Evolutionary conservation across 1,140 invertebrate species (phyloP).

Genomic region (Hyles vespertilio): DNA sequence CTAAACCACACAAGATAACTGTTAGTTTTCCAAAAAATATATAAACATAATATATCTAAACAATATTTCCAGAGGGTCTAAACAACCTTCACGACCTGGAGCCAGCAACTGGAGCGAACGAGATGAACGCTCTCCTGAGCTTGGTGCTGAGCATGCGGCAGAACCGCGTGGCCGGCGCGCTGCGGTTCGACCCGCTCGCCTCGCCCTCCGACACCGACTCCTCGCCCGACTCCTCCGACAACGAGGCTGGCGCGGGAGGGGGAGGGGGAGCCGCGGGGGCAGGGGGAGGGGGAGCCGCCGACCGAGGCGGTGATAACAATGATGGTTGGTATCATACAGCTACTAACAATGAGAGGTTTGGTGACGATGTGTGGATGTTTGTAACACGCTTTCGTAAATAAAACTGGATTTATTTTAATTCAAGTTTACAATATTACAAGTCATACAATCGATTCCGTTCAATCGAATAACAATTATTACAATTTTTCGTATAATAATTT

Average conservation of each 20-base stretch:
- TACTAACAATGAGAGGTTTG: no score
- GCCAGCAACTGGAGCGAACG: constrained; percentile 54
- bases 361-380: no score
- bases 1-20: no score
- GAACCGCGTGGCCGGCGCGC: constrained; percentile 54
- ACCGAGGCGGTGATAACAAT: neutral
- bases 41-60: no score
- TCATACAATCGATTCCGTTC: no score
- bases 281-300: neutral
- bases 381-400: no score
- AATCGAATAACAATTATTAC: no score
- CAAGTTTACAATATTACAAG: no score
- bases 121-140: constrained; percentile 72
- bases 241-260: constrained; percentile 11
- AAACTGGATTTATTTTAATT: no score
- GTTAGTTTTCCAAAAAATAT: no score
- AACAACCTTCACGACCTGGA: constrained; percentile 65
- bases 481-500: no score
- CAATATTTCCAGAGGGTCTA: constrained; percentile 41
- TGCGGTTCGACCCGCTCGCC: constrained; percentile 45
- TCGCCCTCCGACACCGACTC: constrained; percentile 22
- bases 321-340: neutral
- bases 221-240: constrained; percentile 11
- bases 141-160: constrained; percentile 68
- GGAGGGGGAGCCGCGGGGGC: neutral